Evolutionary conservation across 1,140 invertebrate species (phyloP).

Genomic region (Ephestia elutella): DNA sequence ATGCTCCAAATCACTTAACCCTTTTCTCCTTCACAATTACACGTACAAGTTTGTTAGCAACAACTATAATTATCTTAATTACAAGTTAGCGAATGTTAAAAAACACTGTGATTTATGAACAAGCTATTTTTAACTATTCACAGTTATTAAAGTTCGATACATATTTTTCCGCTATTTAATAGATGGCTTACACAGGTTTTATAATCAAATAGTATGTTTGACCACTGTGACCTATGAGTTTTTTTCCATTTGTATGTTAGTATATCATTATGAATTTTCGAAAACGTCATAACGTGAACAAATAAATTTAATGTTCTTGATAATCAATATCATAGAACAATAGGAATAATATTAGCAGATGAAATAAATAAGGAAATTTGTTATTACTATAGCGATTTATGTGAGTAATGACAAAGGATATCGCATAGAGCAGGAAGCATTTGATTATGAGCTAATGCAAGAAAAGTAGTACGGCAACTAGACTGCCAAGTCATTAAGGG

Average conservation of each 20-base stretch:
- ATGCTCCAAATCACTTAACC: background rate
- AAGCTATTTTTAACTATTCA: slow-evolving; percentile 10
- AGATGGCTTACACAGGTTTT: background rate
- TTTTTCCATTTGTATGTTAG: too few species aligned
- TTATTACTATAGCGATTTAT: too few species aligned
- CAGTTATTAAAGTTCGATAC: slow-evolving; percentile 7
- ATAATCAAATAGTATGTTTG: background rate
- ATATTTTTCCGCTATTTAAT: background rate
- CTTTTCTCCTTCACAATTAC: slow-evolving; percentile 8
- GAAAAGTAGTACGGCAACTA: background rate
- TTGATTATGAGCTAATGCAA: background rate
- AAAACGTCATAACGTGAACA: too few species aligned
- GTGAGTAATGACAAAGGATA: too few species aligned
- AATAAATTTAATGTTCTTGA: too few species aligned
- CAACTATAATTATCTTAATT: slow-evolving; percentile 17
- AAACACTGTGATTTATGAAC: slow-evolving; percentile 16
- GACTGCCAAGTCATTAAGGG: background rate
- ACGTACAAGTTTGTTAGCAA: slow-evolving; percentile 9
- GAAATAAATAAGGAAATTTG: too few species aligned
- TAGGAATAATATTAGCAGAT: too few species aligned
- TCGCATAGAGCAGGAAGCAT: too few species aligned
- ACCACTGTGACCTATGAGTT: too few species aligned
- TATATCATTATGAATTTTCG: too few species aligned
- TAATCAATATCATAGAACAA: too few species aligned
- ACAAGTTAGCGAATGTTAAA: slow-evolving; percentile 15